Conservation (phyloP, 2,888 invertebrate genomes). For the Apamea sordens region DNA sequence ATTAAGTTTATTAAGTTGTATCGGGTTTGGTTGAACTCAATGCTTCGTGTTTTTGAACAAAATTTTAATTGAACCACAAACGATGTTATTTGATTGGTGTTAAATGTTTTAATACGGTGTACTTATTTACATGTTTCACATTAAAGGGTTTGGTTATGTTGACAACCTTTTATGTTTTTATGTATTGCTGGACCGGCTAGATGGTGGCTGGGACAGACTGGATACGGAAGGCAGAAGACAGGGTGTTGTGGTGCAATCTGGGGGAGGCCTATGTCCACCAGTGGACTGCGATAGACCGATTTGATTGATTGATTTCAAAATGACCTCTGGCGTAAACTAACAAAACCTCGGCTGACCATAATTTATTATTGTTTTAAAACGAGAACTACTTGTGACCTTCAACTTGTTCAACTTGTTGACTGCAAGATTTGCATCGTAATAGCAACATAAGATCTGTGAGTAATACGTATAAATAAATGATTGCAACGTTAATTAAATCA, state of each 20-base stretch:
- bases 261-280: background rate
- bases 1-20: constrained; percentile 35
- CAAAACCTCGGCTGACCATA: no score
- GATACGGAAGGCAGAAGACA: background rate
- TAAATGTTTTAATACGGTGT: constrained; percentile 4
- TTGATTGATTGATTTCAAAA: background rate
- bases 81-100: constrained; percentile 4
- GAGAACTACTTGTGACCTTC: background rate
- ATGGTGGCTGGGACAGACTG: background rate
- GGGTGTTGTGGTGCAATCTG: background rate
- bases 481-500: background rate
- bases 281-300: background rate
- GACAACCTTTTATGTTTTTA: background rate
- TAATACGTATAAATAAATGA: background rate
- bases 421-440: background rate
- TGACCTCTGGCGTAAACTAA: background rate
- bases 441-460: background rate
- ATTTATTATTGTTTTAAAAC: background rate
- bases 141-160: background rate
- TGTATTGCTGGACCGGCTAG: background rate
- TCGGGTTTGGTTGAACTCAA: constrained; percentile 8
- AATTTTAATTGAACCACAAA: constrained; percentile 37
- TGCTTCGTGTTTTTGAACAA: constrained; percentile 19
- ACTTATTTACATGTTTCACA: background rate
- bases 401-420: background rate